These are phyloP conservation scores for Elachura formosa DNA, from an alignment of 2,113 vertebrate species.

Conservation along the genomic window DNA sequence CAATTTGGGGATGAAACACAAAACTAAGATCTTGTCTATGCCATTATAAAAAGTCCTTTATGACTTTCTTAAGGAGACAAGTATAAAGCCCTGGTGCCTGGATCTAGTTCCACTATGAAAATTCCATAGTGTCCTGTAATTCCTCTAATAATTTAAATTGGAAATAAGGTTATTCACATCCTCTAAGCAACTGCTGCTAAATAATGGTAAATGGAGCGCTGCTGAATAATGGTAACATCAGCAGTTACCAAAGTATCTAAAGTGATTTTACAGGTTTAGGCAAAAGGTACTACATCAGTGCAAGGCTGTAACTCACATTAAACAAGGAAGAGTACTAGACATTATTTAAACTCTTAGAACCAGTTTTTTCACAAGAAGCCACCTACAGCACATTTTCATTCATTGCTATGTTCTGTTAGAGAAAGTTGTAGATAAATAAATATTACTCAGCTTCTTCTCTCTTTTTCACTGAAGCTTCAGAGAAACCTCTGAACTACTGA, in stretches of 20 bases:
- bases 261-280: slow-evolving; percentile 41
- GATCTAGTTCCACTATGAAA: slow-evolving; percentile 11
- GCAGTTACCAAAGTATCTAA: not conserved
- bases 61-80: not conserved
- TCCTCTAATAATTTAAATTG: slow-evolving; percentile 16
- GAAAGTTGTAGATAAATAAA: not conserved
- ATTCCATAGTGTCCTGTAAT: not conserved
- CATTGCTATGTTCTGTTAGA: not conserved
- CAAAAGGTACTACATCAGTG: not conserved
- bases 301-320: slow-evolving; percentile 36
- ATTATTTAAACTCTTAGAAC: not conserved
- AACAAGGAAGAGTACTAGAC: not conserved
- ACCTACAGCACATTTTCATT: not conserved
- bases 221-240: slow-evolving; percentile 25
- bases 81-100: not conserved
- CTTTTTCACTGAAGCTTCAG: not conserved
- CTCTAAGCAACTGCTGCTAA: slow-evolving; percentile 17
- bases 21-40: slow-evolving; percentile 15
- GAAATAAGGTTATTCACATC: slow-evolving; percentile 24
- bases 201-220: slow-evolving; percentile 39
- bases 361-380: not conserved
- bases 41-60: not conserved
- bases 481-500: not conserved
- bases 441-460: not conserved
- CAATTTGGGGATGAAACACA: slow-evolving; percentile 12